Evolutionary conservation across 2,888 invertebrate species (phyloP).

Genomic region (Horisme vitalbata): DNA sequence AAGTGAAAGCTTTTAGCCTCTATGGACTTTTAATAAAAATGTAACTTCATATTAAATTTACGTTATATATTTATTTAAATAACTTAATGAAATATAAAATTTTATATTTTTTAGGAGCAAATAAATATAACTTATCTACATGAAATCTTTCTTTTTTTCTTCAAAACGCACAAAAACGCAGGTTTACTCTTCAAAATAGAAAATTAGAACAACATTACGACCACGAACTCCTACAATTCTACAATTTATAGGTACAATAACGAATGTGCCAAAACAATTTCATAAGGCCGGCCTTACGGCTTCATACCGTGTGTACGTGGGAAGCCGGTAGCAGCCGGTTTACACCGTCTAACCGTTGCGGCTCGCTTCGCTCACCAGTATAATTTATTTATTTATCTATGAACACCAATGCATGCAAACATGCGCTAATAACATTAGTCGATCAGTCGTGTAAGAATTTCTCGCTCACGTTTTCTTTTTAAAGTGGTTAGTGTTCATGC

Average conservation of each 20-base stretch:
- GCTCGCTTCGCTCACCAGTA: background rate
- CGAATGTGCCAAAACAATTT: constrained; percentile 41
- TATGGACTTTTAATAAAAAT: too few species aligned
- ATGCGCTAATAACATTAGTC: too few species aligned
- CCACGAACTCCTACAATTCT: constrained; percentile 21
- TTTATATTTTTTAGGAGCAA: too few species aligned
- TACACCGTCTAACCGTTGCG: background rate
- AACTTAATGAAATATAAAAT: too few species aligned
- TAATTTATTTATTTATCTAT: background rate
- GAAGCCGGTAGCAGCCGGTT: background rate
- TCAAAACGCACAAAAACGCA: background rate
- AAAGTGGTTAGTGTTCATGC: too few species aligned
- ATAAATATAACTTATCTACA: too few species aligned
- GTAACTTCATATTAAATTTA: too few species aligned
- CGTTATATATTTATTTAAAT: too few species aligned
- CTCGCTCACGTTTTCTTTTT: too few species aligned
- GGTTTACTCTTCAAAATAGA: constrained; percentile 10
- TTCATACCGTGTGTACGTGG: background rate
- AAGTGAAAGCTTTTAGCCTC: constrained; percentile 1
- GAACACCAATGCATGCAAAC: too few species aligned
- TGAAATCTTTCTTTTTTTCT: too few species aligned
- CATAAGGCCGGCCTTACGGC: constrained; percentile 35
- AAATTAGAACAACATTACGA: constrained; percentile 16
- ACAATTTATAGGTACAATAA: constrained; percentile 39
- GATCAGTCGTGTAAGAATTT: too few species aligned